Conservation (phyloP, 2,113 vertebrate species). For the Eleginops maclovinus region DNA sequence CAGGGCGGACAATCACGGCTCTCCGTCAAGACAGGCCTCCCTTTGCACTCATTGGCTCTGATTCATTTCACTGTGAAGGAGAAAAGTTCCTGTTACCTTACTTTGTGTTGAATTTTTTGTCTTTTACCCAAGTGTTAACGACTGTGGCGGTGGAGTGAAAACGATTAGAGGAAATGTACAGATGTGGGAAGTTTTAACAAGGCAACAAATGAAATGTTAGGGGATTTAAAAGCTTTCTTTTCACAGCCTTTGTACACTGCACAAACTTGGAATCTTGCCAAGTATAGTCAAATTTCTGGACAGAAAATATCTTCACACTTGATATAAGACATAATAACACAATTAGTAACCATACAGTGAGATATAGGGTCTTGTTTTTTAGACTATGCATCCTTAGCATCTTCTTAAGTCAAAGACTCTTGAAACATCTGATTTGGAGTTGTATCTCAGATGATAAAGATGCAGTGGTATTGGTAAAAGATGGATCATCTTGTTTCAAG, state of each 20-base stretch:
- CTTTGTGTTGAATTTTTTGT: slow-evolving; percentile 1
- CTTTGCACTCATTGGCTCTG: slow-evolving; percentile 27
- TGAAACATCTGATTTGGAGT: no score
- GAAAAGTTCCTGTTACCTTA: slow-evolving; percentile 11
- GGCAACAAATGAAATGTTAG: slow-evolving; percentile 9
- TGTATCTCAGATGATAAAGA: no score
- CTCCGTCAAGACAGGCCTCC: slow-evolving; percentile 15
- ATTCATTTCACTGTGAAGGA: slow-evolving; percentile 6
- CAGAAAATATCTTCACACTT: no score
- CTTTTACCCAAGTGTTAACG: slow-evolving; percentile 21
- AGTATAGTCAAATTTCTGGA: no score
- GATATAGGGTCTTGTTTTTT: no score
- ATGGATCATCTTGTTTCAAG: no score
- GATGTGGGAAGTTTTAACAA: slow-evolving; percentile 6
- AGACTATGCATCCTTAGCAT: no score
- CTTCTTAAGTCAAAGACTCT: no score
- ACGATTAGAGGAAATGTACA: background rate
- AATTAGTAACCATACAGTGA: no score
- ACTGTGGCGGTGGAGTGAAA: slow-evolving; percentile 1
- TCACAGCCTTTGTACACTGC: background rate
- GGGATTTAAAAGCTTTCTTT: slow-evolving; percentile 20
- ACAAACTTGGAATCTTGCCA: no score
- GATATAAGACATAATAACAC: no score
- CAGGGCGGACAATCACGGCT: slow-evolving; percentile 12
- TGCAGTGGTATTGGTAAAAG: no score